Evolutionary conservation across 2,113 vertebrate genomes (phyloP), one percentile per base, ranked within the genome.

Genomic region (Eudorcas thomsonii): DNA sequence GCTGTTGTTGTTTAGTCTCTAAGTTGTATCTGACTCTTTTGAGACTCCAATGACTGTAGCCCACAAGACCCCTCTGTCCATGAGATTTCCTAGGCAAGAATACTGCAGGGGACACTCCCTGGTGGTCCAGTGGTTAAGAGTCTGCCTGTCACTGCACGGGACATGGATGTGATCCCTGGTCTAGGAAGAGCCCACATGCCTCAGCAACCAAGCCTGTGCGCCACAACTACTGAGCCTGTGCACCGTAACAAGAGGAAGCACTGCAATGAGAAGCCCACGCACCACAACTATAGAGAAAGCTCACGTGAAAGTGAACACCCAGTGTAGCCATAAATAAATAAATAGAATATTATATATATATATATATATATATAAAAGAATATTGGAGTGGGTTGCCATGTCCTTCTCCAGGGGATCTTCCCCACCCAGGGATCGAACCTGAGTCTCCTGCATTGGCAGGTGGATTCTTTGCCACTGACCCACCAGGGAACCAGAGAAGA

Each of bases 161-260:
- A 71, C n/a, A 21, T 6, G 19, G n/a, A 11, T 71, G 36, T 2
- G 2, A 71, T 39, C 67, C n/a, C 67, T 2, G 5, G 67, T 71
- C 67, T 23, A 39, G n/a, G n/a, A 71, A 39, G 67, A 23, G 17
- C 33, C 33, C 62, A 9, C 16, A 4, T 39, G 67, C n/a, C 67
- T 71, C 67, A 39, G n/a, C 67, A 39, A 71, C 67, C 67, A 71
- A 71, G n/a, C 67, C n/a, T 23, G 19, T 39, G 19, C 1, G 10
- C 10, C 67, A 23, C n/a, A 71, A 1, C 64, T 71, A 21, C 64
- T 36, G 64, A 23, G 67, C 1, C 67, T 39, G 67, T 71, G 67
- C 5, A 2, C 19, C 5, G 0, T 12, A 12, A 39, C 6, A 0
- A 23, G 10, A 3, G 19, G 67, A 71, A 12, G n/a, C 67, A 5